phyloP scores from a whole-genome alignment of 2,888 invertebrate genomes.

The Lycia hirtaria region DNA sequence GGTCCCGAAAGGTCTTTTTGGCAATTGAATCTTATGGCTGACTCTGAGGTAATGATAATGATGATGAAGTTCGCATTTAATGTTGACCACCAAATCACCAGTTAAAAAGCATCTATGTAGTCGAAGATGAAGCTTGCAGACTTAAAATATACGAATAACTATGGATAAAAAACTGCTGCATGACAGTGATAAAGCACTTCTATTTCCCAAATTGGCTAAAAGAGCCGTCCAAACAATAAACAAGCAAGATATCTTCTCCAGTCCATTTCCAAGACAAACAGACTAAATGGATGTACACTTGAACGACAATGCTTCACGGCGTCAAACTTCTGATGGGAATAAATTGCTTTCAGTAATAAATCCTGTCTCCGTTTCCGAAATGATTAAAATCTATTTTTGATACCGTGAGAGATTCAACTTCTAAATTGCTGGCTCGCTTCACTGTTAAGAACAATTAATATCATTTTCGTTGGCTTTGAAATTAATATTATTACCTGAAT shows the following conservation, averaged over 20 bases:
- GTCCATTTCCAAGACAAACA: slow-evolving; percentile 29
- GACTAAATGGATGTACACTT: slow-evolving; percentile 28
- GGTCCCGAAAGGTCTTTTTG: no score
- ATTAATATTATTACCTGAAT: neutral
- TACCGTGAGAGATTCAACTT: neutral
- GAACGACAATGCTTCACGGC: slow-evolving; percentile 23
- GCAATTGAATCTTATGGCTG: no score
- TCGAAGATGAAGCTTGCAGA: no score
- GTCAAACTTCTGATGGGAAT: slow-evolving; percentile 13
- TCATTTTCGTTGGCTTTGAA: neutral
- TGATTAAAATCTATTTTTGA: slow-evolving; percentile 18
- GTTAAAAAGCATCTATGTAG: no score
- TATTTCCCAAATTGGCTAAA: slow-evolving; percentile 1
- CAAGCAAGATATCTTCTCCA: slow-evolving; percentile 6
- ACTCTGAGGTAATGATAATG: no score
- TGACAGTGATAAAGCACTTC: neutral
- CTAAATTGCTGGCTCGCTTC: neutral
- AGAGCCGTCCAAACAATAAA: slow-evolving; percentile 12
- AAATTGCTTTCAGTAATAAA: slow-evolving; percentile 29
- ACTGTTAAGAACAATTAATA: slow-evolving; percentile 1
- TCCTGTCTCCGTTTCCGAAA: slow-evolving; percentile 5
- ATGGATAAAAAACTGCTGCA: neutral
- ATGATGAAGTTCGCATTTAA: no score
- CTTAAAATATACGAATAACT: no score
- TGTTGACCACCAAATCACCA: no score